A percentile compares a stretch with the other conserved stretches of the same genome.
These are phyloP conservation scores for Campopleginae sp. DNA, from an alignment of 2,888 invertebrate genomes.

Conservation along the genomic window DNA sequence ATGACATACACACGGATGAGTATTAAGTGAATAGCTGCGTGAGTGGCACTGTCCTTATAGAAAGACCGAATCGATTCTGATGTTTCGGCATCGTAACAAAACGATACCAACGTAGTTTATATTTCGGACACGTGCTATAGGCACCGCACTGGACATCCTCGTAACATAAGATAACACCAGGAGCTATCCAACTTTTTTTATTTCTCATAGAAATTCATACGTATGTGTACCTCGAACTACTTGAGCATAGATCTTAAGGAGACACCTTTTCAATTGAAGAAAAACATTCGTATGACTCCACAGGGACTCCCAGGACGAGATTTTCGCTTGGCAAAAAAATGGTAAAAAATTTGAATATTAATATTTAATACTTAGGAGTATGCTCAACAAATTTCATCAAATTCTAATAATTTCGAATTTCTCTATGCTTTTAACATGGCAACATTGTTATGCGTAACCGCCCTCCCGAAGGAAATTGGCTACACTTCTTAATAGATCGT, in stretches of 20 bases:
- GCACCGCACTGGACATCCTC: slow-evolving; percentile 3
- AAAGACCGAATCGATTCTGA: slow-evolving; percentile 54
- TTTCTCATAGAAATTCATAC: neutral
- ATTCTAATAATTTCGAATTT: too few relatives aligned
- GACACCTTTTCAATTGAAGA: neutral
- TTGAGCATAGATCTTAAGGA: slow-evolving; percentile 37
- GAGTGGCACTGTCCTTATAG: slow-evolving; percentile 39
- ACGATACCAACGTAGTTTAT: slow-evolving; percentile 36
- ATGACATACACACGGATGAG: slow-evolving; percentile 32
- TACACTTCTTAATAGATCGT: neutral
- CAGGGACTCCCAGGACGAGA: neutral
- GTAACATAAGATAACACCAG: slow-evolving; percentile 50
- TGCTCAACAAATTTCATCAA: too few relatives aligned
- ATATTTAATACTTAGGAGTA: too few relatives aligned
- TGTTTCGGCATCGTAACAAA: slow-evolving; percentile 29
- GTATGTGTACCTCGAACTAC: neutral
- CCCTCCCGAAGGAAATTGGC: too few relatives aligned
- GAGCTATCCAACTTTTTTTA: neutral
- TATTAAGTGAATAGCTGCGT: neutral
- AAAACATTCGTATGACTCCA: neutral
- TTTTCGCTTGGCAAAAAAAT: too few relatives aligned
- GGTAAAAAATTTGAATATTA: too few relatives aligned
- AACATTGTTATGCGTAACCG: too few relatives aligned
- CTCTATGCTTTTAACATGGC: too few relatives aligned
- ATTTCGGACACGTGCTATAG: slow-evolving; percentile 49